phyloP scores from a whole-genome alignment of 2,888 invertebrate genomes.

The Troilus luridus region DNA sequence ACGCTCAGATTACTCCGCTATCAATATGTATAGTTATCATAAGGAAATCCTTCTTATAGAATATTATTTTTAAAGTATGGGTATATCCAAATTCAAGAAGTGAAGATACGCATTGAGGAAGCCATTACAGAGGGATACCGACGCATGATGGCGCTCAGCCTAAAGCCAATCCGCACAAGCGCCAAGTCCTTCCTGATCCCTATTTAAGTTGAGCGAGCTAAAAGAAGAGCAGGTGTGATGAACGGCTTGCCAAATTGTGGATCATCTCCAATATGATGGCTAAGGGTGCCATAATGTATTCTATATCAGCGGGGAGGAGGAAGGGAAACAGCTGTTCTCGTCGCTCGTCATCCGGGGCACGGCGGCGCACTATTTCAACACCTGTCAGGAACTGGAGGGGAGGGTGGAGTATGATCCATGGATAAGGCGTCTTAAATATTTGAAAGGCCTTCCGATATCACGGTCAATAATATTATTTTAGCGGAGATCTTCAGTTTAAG shows the following conservation, averaged over 20 bases:
- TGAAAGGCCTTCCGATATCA: too few relatives aligned
- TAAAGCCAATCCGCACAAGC: too few relatives aligned
- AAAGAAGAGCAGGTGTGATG: background rate
- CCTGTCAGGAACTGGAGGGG: background rate
- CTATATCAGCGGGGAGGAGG: background rate
- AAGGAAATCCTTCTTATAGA: too few relatives aligned
- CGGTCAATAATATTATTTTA: too few relatives aligned
- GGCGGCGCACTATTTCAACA: background rate
- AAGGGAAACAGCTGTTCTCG: background rate
- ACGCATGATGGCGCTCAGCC: too few relatives aligned
- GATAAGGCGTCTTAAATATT: too few relatives aligned
- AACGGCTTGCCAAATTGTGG: background rate
- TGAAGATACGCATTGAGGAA: background rate
- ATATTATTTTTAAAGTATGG: too few relatives aligned
- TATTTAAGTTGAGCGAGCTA: background rate
- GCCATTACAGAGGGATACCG: background rate
- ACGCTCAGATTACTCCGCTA: too few relatives aligned
- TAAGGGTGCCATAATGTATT: background rate
- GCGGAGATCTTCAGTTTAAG: too few relatives aligned
- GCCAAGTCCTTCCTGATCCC: background rate
- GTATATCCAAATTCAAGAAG: background rate
- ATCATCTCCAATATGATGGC: conserved; percentile 3
- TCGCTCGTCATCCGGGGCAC: background rate
- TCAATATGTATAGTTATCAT: too few relatives aligned
- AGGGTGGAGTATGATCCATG: background rate